These are phyloP conservation scores for Anguilla marmorata DNA, from an alignment of 2,797 vertebrate species.

Conservation along the genomic window DNA sequence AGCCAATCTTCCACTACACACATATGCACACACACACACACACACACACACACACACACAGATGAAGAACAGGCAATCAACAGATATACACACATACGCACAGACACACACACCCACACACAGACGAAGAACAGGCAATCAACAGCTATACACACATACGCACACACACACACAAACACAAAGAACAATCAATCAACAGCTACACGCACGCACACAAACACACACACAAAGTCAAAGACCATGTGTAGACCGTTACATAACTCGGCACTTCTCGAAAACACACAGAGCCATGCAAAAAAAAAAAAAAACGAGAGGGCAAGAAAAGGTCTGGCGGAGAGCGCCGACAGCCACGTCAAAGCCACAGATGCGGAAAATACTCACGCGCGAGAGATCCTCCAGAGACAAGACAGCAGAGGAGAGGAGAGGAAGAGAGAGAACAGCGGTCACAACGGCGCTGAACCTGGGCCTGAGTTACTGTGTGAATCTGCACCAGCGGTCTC, in stretches of 20 bases:
- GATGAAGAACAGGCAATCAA: background rate
- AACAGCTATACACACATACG: background rate
- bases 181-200: background rate
- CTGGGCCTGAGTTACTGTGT: slow-evolving; percentile 6
- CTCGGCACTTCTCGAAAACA: background rate
- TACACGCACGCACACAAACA: background rate
- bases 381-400: slow-evolving; percentile 76
- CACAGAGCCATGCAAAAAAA: background rate
- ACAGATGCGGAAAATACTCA: slow-evolving; percentile 65
- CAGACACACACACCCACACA: background rate
- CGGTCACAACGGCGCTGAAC: slow-evolving; percentile 35
- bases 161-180: background rate
- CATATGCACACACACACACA: background rate
- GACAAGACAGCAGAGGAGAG: slow-evolving; percentile 43
- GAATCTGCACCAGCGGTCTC: slow-evolving; percentile 13
- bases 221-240: background rate
- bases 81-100: background rate
- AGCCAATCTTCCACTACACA: background rate
- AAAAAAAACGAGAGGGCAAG: background rate
- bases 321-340: slow-evolving; percentile 1
- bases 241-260: background rate
- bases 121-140: background rate
- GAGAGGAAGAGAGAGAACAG: slow-evolving; percentile 55
- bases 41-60: background rate
- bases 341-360: slow-evolving; percentile 23